Evolutionary conservation across 2,113 vertebrate species (phyloP).

Genomic region (Ictalurus punctatus): DNA sequence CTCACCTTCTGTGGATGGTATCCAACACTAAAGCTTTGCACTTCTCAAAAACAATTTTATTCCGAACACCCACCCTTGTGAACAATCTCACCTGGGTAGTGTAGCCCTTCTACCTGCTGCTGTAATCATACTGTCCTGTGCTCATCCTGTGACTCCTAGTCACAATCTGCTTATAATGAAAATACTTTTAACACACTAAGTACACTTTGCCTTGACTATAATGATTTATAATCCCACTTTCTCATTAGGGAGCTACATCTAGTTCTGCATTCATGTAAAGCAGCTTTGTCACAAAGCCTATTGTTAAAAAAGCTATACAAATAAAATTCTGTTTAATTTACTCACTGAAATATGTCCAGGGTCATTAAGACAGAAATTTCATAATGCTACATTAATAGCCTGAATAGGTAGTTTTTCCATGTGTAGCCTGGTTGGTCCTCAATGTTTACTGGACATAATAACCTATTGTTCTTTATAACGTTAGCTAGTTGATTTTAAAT

Average conservation of each 20-base stretch:
- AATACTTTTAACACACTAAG: background rate
- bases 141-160: background rate
- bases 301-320: background rate
- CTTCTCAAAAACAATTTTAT: background rate
- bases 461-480: background rate
- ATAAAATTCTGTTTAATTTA: background rate
- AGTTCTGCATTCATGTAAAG: background rate
- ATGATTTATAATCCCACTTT: background rate
- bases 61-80: background rate
- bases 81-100: background rate
- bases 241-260: background rate
- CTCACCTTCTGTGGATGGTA: conserved; percentile 16
- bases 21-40: background rate
- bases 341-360: background rate
- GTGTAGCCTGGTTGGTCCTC: background rate
- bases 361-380: background rate
- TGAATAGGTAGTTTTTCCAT: background rate
- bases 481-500: background rate
- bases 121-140: background rate
- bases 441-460: background rate
- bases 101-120: background rate
- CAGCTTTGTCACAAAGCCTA: background rate
- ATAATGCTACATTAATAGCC: background rate
- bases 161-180: background rate
- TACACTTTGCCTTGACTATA: background rate